Evolutionary conservation across 2,113 vertebrate genomes (phyloP).

Genomic region (Charina bottae): DNA sequence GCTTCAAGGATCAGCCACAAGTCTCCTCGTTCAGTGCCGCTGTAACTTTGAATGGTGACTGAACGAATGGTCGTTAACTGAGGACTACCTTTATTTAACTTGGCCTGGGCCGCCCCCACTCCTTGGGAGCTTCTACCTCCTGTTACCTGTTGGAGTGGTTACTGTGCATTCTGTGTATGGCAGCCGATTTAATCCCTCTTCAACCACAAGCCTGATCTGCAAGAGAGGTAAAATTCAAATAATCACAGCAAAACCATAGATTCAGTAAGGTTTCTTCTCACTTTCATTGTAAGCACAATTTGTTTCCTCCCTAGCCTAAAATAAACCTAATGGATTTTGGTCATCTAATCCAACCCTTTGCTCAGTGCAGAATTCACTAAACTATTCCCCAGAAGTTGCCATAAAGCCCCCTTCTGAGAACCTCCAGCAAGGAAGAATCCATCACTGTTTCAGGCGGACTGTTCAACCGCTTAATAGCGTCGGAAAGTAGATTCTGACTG

Average conservation of each 20-base stretch:
- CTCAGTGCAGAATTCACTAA: too few relatives aligned
- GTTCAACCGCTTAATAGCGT: too few relatives aligned
- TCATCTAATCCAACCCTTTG: too few relatives aligned
- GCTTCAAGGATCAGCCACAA: neutral
- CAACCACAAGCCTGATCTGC: conserved; percentile 96
- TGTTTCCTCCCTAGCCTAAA: neutral
- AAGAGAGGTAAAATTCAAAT: conserved; percentile 31
- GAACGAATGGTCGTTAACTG: neutral
- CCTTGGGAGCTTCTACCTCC: neutral
- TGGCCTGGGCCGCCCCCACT: neutral
- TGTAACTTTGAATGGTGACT: too few relatives aligned
- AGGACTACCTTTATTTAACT: neutral
- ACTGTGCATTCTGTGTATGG: conserved; percentile 96
- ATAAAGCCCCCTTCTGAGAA: too few relatives aligned
- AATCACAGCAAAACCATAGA: neutral
- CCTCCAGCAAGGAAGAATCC: too few relatives aligned
- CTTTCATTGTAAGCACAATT: neutral
- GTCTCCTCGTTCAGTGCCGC: neutral
- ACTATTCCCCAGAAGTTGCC: too few relatives aligned
- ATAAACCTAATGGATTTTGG: neutral
- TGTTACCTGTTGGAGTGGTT: conserved; percentile 93
- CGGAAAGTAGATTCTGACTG: too few relatives aligned
- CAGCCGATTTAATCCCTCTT: conserved; percentile 97
- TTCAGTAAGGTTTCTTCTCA: neutral
- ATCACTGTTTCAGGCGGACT: too few relatives aligned